Evolutionary conservation across 2,797 vertebrate species (phyloP).

Genomic region (Cyclopterus lumpus): DNA sequence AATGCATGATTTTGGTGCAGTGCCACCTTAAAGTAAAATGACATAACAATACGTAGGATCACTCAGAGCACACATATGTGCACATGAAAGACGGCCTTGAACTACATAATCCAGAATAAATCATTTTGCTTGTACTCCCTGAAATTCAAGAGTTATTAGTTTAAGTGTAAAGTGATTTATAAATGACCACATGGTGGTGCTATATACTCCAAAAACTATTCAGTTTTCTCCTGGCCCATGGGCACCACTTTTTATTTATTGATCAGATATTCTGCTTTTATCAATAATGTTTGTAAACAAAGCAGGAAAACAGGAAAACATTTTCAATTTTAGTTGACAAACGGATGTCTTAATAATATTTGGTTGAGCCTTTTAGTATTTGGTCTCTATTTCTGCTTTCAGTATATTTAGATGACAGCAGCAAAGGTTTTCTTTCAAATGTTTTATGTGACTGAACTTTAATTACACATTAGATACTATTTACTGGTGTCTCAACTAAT

Average conservation of each 20-base stretch:
- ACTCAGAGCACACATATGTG: too few species aligned
- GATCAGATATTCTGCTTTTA: background rate
- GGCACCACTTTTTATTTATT: background rate
- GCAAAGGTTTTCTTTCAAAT: background rate
- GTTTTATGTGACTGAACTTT: background rate
- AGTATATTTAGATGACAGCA: background rate
- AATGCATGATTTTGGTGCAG: background rate
- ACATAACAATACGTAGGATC: background rate
- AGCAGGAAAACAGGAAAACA: background rate
- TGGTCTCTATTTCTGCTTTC: background rate
- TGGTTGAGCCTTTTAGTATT: background rate
- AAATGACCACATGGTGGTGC: conserved; percentile 23
- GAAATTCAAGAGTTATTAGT: background rate
- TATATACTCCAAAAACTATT: background rate
- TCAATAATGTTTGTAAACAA: background rate
- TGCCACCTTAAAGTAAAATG: background rate
- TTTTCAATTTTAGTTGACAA: background rate
- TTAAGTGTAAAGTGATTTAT: background rate
- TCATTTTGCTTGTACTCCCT: background rate
- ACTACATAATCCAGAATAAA: background rate
- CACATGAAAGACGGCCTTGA: background rate
- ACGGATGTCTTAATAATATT: background rate
- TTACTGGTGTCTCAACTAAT: background rate
- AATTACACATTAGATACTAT: background rate
- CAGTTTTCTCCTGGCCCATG: background rate